Conservation (phyloP, 1,140 invertebrate species). For the Bactericera cockerelli region DNA sequence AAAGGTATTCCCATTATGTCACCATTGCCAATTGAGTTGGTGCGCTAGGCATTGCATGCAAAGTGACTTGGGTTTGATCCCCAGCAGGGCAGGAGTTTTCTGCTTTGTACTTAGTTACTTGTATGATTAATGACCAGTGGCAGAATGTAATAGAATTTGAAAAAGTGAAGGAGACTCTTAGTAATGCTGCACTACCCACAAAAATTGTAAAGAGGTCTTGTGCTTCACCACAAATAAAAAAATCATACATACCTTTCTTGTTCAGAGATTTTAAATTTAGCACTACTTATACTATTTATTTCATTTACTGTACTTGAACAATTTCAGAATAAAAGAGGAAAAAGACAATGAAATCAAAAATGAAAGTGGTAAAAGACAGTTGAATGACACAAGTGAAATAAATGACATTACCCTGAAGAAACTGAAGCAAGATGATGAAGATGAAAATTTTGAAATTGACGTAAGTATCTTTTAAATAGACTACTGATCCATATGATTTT, state of each 20-base stretch:
- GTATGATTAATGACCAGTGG: no score
- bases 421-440: conserved; percentile 18
- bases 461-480: not conserved
- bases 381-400: not conserved
- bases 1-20: no score
- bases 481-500: not conserved
- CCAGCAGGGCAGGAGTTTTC: no score
- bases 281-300: no score
- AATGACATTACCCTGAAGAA: conserved; percentile 20
- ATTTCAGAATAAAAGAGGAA: conserved; percentile 1
- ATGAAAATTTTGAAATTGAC: not conserved
- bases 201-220: not conserved
- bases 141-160: no score
- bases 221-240: not conserved
- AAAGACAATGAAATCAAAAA: not conserved
- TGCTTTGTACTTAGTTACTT: no score
- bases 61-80: no score
- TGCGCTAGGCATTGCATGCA: no score
- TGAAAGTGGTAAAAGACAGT: not conserved
- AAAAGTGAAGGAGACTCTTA: no score
- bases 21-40: no score
- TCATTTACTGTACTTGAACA: no score
- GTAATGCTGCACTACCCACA: no score
- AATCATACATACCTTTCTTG: not conserved
- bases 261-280: not conserved